Base-by-base conservation (phyloP, 2,888 invertebrate genomes). In the Pyrgus malvae region DNA sequence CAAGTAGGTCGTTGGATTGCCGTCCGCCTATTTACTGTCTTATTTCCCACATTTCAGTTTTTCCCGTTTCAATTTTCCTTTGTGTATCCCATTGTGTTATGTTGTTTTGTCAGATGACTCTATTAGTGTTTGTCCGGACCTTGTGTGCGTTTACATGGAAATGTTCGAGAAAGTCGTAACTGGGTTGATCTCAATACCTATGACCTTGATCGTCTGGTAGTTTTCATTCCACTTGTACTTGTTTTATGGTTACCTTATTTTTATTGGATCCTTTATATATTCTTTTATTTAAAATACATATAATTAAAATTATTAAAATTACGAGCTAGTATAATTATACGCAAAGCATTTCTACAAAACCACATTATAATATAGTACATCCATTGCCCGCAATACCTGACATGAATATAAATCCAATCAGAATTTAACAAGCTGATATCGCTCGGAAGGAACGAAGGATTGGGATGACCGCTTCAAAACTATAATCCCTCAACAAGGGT, bases 1-100 rank as follows among this genome's bases (percentile, higher is more conserved):
- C 82, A 83, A 85, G 72, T 84, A 72, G 84, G 84, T 81, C 88
- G 82, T 76, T 80, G 78, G 82, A 83, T 85, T 85, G 83, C 81
- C 72, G 74, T 45, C 75, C 68, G 74, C 72, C 80, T 81, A 83
- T 80, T 83, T 82, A 79, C 78, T 74, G 74, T 72, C 68, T 70
- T 72, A 68, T 75, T 70, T 72, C 70, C 40, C 55, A 69, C 72
- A 67, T 77, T 76, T 73, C 69, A 78, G 76, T 80, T 84, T 81
- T 82, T 78, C 80, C 74, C 74, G 73, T 79, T 81, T 81, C 80
- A 81, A 80, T 84, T 87, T 81, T 83, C 80, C 76, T 79, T 80
- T 83, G 80, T 80, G 69, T 55, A 56, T 51, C 62, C 70, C 65
- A 68, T 78, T 80, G 75, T 84, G 78, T 82, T 78, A 76, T 76